These are phyloP conservation scores for Oreochromis aureus DNA, from an alignment of 2,113 vertebrate genomes.

Conservation along the genomic window DNA sequence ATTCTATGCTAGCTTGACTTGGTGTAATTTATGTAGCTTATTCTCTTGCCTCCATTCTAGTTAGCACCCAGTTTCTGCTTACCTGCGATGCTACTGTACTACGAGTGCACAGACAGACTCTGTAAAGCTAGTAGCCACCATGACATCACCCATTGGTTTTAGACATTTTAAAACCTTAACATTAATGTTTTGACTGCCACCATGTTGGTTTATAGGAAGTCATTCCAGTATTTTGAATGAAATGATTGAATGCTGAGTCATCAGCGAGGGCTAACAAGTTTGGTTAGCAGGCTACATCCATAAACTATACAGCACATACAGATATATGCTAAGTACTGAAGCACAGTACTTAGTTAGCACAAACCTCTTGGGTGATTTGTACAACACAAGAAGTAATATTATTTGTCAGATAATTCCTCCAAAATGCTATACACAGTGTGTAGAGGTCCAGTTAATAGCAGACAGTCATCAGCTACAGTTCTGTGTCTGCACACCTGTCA, in stretches of 20 bases:
- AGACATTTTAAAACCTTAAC: neutral
- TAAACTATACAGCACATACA: neutral
- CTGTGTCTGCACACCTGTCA: neutral
- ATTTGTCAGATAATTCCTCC: neutral
- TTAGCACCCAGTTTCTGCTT: neutral
- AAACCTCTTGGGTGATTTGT: neutral
- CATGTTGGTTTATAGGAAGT: neutral
- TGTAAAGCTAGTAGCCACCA: neutral
- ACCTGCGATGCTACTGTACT: neutral
- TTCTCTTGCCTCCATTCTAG: neutral
- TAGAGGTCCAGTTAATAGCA: neutral
- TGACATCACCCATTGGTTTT: neutral
- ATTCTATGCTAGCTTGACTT: neutral
- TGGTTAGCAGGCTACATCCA: neutral
- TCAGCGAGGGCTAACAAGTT: neutral
- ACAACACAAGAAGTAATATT: neutral
- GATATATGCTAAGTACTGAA: neutral
- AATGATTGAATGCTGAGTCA: neutral
- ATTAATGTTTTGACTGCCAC: neutral
- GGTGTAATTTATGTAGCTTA: neutral
- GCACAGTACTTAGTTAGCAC: fast-evolving
- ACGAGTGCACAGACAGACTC: neutral
- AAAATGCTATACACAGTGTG: neutral
- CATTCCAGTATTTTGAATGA: neutral
- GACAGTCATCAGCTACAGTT: neutral